Evolutionary conservation across 2,888 invertebrate species (phyloP).

Genomic region (Odontocerum albicorne): DNA sequence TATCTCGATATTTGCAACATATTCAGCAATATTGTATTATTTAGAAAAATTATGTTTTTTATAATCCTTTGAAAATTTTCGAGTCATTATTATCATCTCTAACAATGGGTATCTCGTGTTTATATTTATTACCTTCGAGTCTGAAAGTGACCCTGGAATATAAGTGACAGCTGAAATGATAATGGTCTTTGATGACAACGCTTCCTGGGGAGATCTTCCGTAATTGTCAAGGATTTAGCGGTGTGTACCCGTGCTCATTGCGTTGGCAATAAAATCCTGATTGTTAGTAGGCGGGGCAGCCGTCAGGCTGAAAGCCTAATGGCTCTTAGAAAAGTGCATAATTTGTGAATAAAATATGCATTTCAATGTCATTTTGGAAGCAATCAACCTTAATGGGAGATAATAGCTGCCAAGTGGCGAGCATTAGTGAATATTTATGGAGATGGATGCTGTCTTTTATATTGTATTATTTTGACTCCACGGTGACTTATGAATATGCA

Average conservation of each 20-base stretch:
- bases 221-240: slow-evolving; percentile 31
- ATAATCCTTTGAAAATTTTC: too few species aligned
- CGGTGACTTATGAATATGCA: too few species aligned
- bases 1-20: too few species aligned
- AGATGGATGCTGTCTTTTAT: too few species aligned
- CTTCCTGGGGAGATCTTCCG: slow-evolving; percentile 15
- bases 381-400: slow-evolving; percentile 10
- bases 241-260: slow-evolving; percentile 1
- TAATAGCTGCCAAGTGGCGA: slow-evolving; percentile 3
- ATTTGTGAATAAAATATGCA: slow-evolving; percentile 1
- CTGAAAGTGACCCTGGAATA: too few species aligned
- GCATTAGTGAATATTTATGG: slow-evolving; percentile 5
- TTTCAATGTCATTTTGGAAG: slow-evolving; percentile 11
- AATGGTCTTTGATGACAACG: slow-evolving; percentile 30
- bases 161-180: slow-evolving; percentile 19
- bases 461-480: too few species aligned
- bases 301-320: neutral
- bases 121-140: too few species aligned
- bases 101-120: too few species aligned
- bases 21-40: too few species aligned
- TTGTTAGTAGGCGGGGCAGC: slow-evolving; percentile 7
- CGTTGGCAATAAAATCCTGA: slow-evolving; percentile 21
- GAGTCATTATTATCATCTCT: too few species aligned
- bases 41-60: too few species aligned
- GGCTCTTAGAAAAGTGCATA: neutral